phyloP scores from a whole-genome alignment of 2,888 invertebrate species.

The Escarpia spicata region DNA sequence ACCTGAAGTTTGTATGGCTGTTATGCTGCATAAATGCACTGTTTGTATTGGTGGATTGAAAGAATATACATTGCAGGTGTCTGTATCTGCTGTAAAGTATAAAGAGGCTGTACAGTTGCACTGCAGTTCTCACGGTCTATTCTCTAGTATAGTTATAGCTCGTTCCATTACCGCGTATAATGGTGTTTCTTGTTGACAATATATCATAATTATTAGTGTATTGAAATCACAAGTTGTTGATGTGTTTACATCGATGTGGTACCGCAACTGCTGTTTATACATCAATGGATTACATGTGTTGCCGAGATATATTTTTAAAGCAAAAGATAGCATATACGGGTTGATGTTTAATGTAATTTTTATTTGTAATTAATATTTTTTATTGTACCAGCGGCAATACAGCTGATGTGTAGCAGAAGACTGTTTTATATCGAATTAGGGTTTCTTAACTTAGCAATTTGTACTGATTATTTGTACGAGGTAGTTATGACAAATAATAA shows the following conservation, averaged over 20 bases:
- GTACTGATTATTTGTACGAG: neutral
- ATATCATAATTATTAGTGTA: neutral
- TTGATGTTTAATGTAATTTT: neutral
- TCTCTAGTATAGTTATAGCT: neutral
- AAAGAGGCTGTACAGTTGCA: neutral
- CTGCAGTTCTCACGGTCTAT: neutral
- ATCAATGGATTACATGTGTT: neutral
- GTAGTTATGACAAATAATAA: neutral
- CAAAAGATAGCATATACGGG: slow-evolving; percentile 7
- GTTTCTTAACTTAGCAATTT: neutral
- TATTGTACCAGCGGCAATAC: slow-evolving; percentile 9
- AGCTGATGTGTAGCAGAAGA: neutral
- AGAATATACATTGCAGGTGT: neutral
- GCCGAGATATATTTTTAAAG: neutral
- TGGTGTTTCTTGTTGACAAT: neutral
- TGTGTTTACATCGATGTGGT: neutral
- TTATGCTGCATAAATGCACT: no score
- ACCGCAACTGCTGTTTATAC: neutral
- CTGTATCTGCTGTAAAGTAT: neutral
- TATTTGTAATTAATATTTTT: slow-evolving; percentile 3
- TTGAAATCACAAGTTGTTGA: neutral
- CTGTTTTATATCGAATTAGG: neutral
- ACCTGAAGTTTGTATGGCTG: no score
- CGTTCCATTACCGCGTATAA: neutral
- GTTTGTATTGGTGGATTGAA: no score